Percentiles rank a stretch among this genome's conserved stretches.
These are phyloP conservation scores for Leiothrix lutea DNA, from an alignment of 2,113 vertebrate genomes.

Conservation along the genomic window DNA sequence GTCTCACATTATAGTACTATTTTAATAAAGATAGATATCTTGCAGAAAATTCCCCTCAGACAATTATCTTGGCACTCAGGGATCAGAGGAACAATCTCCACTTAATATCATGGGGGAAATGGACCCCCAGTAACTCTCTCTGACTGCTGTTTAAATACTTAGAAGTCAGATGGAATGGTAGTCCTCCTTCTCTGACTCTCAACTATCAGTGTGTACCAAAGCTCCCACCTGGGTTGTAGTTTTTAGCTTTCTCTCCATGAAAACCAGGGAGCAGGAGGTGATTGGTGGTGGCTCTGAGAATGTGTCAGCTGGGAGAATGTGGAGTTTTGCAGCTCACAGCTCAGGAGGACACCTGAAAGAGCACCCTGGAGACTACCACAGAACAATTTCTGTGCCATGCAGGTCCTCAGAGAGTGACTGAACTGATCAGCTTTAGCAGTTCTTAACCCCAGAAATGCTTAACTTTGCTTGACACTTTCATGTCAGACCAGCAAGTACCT, in stretches of 20 bases:
- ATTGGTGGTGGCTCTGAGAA: not conserved
- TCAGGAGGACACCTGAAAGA: not conserved
- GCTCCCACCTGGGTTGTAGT: not conserved
- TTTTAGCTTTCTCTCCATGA: not conserved
- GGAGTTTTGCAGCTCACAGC: not conserved
- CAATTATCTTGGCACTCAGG: not conserved
- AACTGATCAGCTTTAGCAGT: not conserved
- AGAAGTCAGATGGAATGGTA: not conserved
- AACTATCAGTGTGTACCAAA: not conserved
- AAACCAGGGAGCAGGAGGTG: not conserved
- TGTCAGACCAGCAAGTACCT: not conserved
- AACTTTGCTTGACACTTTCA: not conserved
- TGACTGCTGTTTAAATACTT: not conserved
- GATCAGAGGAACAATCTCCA: not conserved
- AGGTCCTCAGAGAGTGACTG: not conserved
- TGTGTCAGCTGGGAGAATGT: not conserved
- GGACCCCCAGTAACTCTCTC: not conserved
- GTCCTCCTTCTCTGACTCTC: not conserved
- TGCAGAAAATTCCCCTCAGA: not conserved
- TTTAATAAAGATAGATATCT: not conserved
- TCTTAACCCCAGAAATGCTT: not conserved
- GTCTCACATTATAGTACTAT: not conserved
- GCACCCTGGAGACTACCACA: not conserved
- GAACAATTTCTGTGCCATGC: not conserved
- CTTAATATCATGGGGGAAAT: not conserved